Evolutionary conservation across 2,797 vertebrate species (phyloP).

Genomic region (Capromys pilorides): DNA sequence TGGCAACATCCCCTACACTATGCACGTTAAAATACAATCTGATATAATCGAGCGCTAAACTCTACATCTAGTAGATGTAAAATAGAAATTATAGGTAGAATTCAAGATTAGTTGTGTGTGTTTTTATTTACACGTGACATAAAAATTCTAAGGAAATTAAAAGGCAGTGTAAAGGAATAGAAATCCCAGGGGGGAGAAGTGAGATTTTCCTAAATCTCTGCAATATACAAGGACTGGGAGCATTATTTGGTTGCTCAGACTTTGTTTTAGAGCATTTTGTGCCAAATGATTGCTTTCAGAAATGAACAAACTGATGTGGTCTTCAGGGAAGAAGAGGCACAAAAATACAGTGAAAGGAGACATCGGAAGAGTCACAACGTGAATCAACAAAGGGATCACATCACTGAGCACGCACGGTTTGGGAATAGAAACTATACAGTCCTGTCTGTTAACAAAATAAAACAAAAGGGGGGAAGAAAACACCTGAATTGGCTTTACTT

Average conservation of each 20-base stretch:
- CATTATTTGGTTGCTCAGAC: not conserved
- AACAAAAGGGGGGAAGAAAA: not conserved
- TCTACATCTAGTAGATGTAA: too few relatives aligned
- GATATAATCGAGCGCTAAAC: not conserved
- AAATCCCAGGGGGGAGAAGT: not conserved
- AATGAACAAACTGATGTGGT: constrained; percentile 23
- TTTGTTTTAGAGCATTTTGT: not conserved
- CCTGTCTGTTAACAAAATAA: not conserved
- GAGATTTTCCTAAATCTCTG: not conserved
- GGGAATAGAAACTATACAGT: not conserved
- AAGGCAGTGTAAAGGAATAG: not conserved
- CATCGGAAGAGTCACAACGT: not conserved
- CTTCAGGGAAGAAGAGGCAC: constrained; percentile 34
- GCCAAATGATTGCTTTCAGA: constrained; percentile 10
- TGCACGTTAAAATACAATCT: not conserved
- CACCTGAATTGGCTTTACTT: not conserved
- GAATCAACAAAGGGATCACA: constrained; percentile 2
- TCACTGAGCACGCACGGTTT: not conserved
- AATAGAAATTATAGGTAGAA: not conserved
- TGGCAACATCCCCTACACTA: not conserved
- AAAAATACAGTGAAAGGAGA: not conserved
- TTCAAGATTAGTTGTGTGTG: constrained; percentile 32
- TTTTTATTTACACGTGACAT: not conserved
- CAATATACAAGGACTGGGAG: not conserved
- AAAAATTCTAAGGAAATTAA: not conserved